Percentiles rank a stretch among this genome's conserved stretches.
Evolutionary conservation across 2,113 vertebrate genomes (phyloP).

Genomic region (Nothoprocta pentlandii): DNA sequence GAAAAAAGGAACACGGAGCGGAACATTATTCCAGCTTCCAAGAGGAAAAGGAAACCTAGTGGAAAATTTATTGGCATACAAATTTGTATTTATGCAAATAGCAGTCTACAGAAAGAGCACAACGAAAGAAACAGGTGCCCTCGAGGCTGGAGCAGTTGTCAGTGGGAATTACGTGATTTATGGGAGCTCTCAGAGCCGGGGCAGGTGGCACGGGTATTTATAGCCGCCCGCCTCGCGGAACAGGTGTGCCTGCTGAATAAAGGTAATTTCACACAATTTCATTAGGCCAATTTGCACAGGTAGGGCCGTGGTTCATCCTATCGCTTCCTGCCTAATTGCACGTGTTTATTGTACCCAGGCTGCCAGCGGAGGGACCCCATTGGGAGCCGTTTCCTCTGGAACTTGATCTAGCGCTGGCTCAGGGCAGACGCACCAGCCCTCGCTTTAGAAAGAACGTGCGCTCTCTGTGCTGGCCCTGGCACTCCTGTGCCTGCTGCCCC

Average conservation of each 20-base stretch:
- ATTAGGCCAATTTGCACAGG: slow-evolving; percentile 42
- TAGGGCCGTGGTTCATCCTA: slow-evolving; percentile 15
- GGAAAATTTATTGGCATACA: background rate
- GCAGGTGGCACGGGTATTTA: slow-evolving; percentile 68
- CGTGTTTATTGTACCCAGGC: background rate
- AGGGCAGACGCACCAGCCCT: background rate
- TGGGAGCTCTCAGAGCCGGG: slow-evolving; percentile 32
- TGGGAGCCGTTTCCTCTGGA: background rate
- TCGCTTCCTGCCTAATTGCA: background rate
- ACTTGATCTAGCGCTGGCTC: background rate
- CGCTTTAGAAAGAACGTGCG: background rate
- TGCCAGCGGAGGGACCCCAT: background rate
- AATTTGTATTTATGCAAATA: slow-evolving; percentile 10
- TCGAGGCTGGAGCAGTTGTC: slow-evolving; percentile 14
- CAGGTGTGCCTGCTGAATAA: slow-evolving; percentile 66
- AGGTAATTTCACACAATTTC: slow-evolving; percentile 60
- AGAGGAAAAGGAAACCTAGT: background rate
- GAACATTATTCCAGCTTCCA: background rate
- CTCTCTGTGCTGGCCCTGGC: background rate
- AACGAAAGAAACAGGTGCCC: background rate
- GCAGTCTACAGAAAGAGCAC: background rate
- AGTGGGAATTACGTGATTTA: slow-evolving; percentile 53
- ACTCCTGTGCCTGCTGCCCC: background rate
- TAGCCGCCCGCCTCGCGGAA: slow-evolving; percentile 39
- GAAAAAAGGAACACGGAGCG: background rate